A percentile compares a stretch with the other conserved stretches of the same genome.
Conservation (phyloP, 30 jellyfish, hydroid and myxozoan genomes). For the Aurelia coerulea region DNA sequence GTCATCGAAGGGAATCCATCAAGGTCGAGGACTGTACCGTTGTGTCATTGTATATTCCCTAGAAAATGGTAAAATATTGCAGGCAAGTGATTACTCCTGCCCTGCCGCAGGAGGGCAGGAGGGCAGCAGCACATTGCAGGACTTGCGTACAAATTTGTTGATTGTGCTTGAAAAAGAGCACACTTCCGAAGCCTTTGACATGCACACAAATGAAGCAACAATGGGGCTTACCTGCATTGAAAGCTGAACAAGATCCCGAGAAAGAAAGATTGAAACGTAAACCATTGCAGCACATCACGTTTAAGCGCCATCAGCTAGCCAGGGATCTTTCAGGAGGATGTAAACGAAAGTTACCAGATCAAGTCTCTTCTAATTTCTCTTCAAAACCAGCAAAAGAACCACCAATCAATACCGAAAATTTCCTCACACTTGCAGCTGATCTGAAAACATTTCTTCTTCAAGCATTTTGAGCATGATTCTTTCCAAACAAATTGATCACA, state of each 20-base stretch:
- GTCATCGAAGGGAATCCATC: conserved; percentile 1
- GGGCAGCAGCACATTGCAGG: conserved; percentile 22
- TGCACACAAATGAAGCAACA: conserved; percentile 6
- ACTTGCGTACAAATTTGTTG: conserved; percentile 14
- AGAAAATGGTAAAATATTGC: neutral
- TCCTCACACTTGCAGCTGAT: too few species aligned
- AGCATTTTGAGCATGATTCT: too few species aligned
- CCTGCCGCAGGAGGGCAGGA: neutral
- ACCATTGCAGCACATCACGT: conserved; percentile 9
- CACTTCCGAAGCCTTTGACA: neutral
- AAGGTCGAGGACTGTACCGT: conserved; percentile 6
- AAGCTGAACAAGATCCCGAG: conserved; percentile 33
- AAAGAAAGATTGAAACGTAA: neutral
- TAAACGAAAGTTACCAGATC: neutral
- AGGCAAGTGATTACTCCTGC: conserved; percentile 21
- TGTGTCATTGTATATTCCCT: conserved; percentile 7
- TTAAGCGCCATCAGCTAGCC: neutral
- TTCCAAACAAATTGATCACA: too few species aligned
- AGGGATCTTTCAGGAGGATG: conserved; percentile 1
- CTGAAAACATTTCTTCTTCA: too few species aligned
- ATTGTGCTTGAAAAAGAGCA: neutral
- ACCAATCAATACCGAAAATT: neutral
- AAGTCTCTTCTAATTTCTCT: neutral
- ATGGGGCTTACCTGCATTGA: conserved; percentile 27
- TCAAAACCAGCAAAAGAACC: neutral